Evolutionary conservation across 1,140 invertebrate genomes (phyloP), one percentile per base, ranked within the genome.

Genomic region (Colletes latitarsis): DNA sequence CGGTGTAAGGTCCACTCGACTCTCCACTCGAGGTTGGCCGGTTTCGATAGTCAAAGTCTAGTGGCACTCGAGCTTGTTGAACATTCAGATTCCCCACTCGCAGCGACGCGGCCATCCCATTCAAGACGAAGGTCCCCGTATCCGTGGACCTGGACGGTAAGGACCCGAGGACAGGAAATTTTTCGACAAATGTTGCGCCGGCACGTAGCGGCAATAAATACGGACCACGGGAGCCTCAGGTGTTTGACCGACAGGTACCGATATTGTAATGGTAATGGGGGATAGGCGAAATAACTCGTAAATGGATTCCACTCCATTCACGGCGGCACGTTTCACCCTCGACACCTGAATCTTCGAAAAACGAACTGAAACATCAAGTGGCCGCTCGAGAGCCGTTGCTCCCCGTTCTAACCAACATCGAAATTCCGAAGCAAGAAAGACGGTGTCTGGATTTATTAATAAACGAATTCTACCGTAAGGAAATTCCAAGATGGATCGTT

Each of bases 191-290:
- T 82, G 53, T 84, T 90, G 90, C 89, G 67, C 41, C 70, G 85
- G 84, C 92, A 92, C 92, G 92, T 91, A 89, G 81, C 14, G 83
- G 85, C 82, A 90, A 90, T 92, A 93, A 93, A 92, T 89, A 87
- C 83, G 77, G 81, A 70, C 74, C 66, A 30, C 21, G 67, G 74
- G 52, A 73, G 53, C 49, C 70, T 84, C 77, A 82, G 84, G 73
- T 84, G 78, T 81, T 75, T 82, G 55, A n/a, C 63, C 80, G 64
- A 90, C 90, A 92, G 91, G 91, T 92, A 91, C 77, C 83, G 77
- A 89, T 90, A 92, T 92, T 92, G 89, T 91, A 77, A 91, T 91
- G 90, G 85, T 92, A 92, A 92, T 92, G 80, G 81, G 76, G 73
- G 87, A 84, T 86, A 83, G 83, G 73, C 80, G 80, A 86, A 85